Evolutionary conservation across 2,888 invertebrate genomes (phyloP), one percentile per base, ranked within the genome.

Genomic region (Galerucella calmariensis): DNA sequence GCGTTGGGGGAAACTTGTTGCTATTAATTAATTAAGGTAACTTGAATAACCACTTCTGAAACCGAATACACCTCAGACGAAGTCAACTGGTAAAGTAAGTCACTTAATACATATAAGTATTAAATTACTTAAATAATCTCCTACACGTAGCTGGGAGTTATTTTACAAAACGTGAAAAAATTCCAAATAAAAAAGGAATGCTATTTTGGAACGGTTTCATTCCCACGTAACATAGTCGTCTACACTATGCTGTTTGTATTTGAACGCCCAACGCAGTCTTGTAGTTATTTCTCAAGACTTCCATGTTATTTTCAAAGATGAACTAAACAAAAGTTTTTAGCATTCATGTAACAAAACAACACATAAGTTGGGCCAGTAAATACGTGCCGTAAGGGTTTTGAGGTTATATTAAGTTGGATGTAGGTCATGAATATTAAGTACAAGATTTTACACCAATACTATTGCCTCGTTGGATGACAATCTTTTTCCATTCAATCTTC

Each of bases 41-140:
- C 80, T 79, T 77, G 79, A 77, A 77, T 75, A 76, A 79, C 80
- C 79, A 78, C 78, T 81, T 76, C 77, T 79, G 81, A 78, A 81
- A 81, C 76, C 69, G 74, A 80, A 81, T 79, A 79, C 77, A 75
- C 77, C 72, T 78, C 73, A 72, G 78, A 78, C 78, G 79, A 81
- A 81, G 78, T 79, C 81, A 78, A 74, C 75, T 72, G 77, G 78
- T 79, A 79, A 81, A 81, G 75, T 79, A 76, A 81, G 77, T 79
- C 75, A 77, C 77, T 78, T 79, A 74, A 79, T 67, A 67, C 72
- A 75, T 79, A 76, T 78, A 61, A n/a, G 59, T 66, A 66, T 72
- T 67, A 41, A 59, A 44, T 72, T 66, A 66, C 72, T 51, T 66
- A 71, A 71, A 72, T 59, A 72, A 66, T 66, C 53, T 61, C 61